A percentile compares a stretch with the other conserved stretches of the same genome.
phyloP scores from a whole-genome alignment of 2,888 invertebrate species.

The Tanytarsus gracilentus region DNA sequence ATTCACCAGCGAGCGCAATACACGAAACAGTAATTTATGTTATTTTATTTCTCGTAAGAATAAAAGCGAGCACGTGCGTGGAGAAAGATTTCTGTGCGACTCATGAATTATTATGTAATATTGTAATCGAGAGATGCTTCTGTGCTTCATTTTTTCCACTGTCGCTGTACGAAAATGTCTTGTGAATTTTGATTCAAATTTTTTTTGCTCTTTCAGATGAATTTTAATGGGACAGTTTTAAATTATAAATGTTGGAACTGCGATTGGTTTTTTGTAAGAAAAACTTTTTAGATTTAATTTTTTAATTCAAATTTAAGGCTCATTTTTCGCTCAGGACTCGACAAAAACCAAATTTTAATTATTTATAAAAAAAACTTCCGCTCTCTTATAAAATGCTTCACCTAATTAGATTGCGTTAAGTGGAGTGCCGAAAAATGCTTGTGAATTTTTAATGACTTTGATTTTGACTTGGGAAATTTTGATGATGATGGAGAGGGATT shows the following conservation, averaged over 20 bases:
- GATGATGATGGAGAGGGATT: background rate
- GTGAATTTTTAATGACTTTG: slow-evolving; percentile 16
- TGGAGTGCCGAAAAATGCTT: background rate
- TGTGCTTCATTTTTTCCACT: background rate
- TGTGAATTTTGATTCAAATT: background rate
- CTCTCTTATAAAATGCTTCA: too few relatives aligned
- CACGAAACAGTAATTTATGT: slow-evolving; percentile 1
- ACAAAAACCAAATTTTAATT: too few relatives aligned
- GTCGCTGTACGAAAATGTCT: background rate
- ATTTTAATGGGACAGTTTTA: background rate
- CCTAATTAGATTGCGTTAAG: slow-evolving; percentile 12
- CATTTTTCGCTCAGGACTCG: too few relatives aligned
- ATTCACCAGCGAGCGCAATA: too few relatives aligned
- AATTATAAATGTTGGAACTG: too few relatives aligned
- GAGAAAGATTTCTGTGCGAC: background rate
- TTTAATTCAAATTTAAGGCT: too few relatives aligned
- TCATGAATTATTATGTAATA: slow-evolving; percentile 6
- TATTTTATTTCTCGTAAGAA: background rate
- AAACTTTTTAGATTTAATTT: too few relatives aligned
- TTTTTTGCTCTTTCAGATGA: background rate
- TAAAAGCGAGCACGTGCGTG: background rate
- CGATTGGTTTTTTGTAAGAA: too few relatives aligned
- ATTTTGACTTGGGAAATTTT: slow-evolving; percentile 7
- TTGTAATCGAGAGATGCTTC: background rate
- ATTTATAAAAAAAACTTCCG: too few relatives aligned